Evolutionary conservation across 2,797 vertebrate genomes (phyloP), one percentile per base, ranked within the genome.

Genomic region (Acanthopagrus latus): DNA sequence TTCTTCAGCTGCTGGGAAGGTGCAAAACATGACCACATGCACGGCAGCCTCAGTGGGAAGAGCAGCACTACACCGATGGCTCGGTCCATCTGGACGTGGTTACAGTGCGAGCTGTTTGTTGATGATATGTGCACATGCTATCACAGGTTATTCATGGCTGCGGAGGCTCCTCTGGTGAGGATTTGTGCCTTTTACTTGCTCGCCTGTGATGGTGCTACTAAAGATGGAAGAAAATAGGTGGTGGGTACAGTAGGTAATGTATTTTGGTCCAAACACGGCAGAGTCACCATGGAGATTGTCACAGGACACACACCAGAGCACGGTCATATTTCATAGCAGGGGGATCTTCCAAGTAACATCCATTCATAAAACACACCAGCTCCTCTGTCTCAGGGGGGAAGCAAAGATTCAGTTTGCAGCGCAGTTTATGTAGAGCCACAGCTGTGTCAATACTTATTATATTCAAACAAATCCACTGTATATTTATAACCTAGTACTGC

Each of bases 21-120:
- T 86, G 85, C 51, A 84, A 80, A 86, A 85, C 72, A 88, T 64
- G 89, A 91, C 64, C 80, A 89, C 85, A 74, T 88, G 84, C 62
- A 56, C 77, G 59, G 74, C 66, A 67, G 75, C 58, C 66, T 33
- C 25, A 12, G 57, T 67, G 71, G 57, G 72, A 60, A 59, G 73
- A 56, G 80, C 67, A 68, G 77, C 71, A 16, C 58, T 43, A 16
- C 76, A 71, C 62, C 54, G 52, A 0, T n/a, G 63, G 74, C 70
- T 71, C 46, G 0, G 12, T 74, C 47, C 92, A 92, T 92, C 92
- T 94, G 93, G 88, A 90, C 73, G 62, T 83, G 70, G 82, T 93
- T 93, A 91, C 27, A 25, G 62, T 59, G 72, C 54, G 44, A 43
- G 80, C 74, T 76, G 74, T 67, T 80, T 85, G 65, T 48, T 77